Base-by-base conservation (phyloP, 1,140 invertebrate genomes). In the Chlorops oryzae region DNA sequence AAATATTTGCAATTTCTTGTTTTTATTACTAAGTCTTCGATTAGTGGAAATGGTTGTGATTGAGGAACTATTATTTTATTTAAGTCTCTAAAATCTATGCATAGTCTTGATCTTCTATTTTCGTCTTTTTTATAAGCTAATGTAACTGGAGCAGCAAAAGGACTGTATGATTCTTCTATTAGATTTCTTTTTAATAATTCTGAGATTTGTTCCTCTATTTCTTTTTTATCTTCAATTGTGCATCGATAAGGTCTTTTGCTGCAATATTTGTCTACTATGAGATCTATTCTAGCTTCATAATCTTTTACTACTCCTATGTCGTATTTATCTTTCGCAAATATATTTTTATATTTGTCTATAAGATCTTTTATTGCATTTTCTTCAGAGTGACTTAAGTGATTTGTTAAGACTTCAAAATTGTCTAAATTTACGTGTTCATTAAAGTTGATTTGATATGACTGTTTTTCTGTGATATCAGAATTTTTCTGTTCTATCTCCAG, bases 1-100 rank as follows among this genome's bases (percentile, higher is more conserved):
- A 70, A 73, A 41, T 45, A 72, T 35, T 58, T 63, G 21, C 61
- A 72, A 44, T 65, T 55, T 51, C 61, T 59, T 38, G 62, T 60
- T 48, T 62, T 63, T 38, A 57, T 38, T 22, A 55, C 52, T 51
- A 63, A 27, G 41, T 71, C 63, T 3, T 72, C 67, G 40, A 73
- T 69, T 17, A 51, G 6, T 27, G 63, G 68, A 48, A n/a, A n/a
- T n/a, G n/a, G n/a, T n/a, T n/a, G n/a, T n/a, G n/a, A n/a, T n/a
- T n/a, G n/a, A n/a, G n/a, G n/a, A n/a, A n/a, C n/a, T n/a, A n/a
- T n/a, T n/a, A n/a, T n/a, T n/a, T n/a, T n/a, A n/a, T n/a, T n/a
- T n/a, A n/a, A n/a, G n/a, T n/a, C n/a, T n/a, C n/a, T n/a, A n/a
- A n/a, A n/a, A n/a, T n/a, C n/a, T n/a, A 73, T 73, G 12, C 55